Conservation (phyloP, 64 coral and sea anemone genomes). For the Acropora tenuis region DNA sequence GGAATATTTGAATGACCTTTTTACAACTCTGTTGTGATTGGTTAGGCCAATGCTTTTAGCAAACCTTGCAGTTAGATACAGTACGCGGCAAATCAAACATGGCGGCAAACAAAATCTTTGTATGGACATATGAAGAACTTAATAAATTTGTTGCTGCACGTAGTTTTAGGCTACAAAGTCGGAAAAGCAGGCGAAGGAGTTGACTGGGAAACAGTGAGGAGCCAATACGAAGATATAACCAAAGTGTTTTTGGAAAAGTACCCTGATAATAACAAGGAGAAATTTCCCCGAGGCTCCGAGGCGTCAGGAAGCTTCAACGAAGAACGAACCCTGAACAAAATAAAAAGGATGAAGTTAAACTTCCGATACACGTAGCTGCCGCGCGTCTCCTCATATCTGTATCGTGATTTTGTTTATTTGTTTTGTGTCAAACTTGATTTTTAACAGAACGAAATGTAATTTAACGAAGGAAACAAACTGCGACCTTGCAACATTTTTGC, state of each 20-base stretch:
- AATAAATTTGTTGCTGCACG: background rate
- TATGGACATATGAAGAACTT: background rate
- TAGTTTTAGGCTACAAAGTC: conserved; percentile 1
- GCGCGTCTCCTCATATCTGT: no score
- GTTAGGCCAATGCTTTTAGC: background rate
- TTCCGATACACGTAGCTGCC: no score
- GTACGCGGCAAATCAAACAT: background rate
- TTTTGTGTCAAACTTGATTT: no score
- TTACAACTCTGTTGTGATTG: conserved; percentile 11
- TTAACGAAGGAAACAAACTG: background rate
- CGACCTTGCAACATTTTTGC: background rate
- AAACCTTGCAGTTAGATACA: background rate
- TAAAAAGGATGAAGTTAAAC: no score
- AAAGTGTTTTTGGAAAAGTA: background rate
- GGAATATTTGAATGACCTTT: conserved; percentile 6
- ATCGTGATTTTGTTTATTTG: no score
- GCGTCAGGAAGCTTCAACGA: no score
- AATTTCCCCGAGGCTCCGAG: background rate
- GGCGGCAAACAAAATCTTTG: background rate
- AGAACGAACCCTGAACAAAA: no score
- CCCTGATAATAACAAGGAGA: background rate
- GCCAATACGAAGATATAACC: background rate
- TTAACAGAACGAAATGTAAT: background rate
- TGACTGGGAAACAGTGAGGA: background rate
- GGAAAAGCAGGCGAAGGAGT: background rate